These are phyloP conservation scores for Idaea straminata DNA, from an alignment of 2,888 invertebrate genomes.

Conservation along the genomic window DNA sequence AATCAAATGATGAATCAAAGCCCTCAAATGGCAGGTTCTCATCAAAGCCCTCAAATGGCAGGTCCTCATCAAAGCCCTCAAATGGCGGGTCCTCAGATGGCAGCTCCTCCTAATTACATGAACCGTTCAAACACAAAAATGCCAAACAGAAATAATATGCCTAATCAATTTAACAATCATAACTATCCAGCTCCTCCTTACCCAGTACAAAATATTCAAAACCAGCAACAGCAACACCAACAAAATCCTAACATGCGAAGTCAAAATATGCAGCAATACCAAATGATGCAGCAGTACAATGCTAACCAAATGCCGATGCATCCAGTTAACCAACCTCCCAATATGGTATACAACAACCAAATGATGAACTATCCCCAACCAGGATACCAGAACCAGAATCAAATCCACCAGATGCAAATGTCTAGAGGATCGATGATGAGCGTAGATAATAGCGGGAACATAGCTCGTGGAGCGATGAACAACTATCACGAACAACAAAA, in stretches of 20 bases:
- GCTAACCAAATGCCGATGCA: constrained; percentile 57
- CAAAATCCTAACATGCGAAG: constrained; percentile 46
- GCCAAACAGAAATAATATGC: constrained; percentile 56
- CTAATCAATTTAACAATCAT: constrained; percentile 64
- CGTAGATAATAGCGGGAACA: constrained; percentile 69
- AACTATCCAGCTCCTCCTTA: constrained; percentile 61
- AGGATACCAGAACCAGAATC: constrained; percentile 57
- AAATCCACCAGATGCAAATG: constrained; percentile 67
- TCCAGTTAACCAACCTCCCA: constrained; percentile 54
- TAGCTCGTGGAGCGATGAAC: constrained; percentile 63
- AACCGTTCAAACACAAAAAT: constrained; percentile 56
- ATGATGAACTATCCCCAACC: constrained; percentile 58
- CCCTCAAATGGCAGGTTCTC: constrained; percentile 34
- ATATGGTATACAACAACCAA: constrained; percentile 57
- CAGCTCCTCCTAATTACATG: constrained; percentile 46
- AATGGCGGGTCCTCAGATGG: constrained; percentile 30
- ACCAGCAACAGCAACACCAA: constrained; percentile 27
- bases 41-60: constrained; percentile 42
- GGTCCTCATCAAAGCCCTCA: constrained; percentile 36
- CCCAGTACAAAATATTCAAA: constrained; percentile 46
- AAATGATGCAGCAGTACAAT: constrained; percentile 64
- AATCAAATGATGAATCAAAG: constrained; percentile 47
- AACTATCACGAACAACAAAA: constrained; percentile 63
- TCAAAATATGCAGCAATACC: constrained; percentile 66
- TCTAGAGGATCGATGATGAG: constrained; percentile 74